Evolutionary conservation across 2,888 invertebrate genomes (phyloP), one percentile per base, ranked within the genome.

Genomic region (Acanthosepion esculentum): DNA sequence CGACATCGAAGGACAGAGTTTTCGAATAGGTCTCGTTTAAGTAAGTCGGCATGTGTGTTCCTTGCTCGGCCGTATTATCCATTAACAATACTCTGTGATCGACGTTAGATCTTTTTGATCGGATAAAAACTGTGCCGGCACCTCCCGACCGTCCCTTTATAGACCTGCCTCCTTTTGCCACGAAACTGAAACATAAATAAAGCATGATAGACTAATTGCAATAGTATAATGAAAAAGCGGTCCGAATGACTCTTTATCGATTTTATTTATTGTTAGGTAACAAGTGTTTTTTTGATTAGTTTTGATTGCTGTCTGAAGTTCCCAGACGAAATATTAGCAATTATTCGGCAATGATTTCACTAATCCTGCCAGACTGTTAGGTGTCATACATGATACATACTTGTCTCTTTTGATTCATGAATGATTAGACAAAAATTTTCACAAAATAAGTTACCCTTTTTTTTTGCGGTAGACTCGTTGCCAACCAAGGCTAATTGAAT

Each of bases 121-220:
- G 91, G 7, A 95, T 94, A 93, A 94, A 95, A 18, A 96, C 95
- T 48, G 96, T 96, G 12, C 96, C 96, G 12, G 96, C 95, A 0
- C 96, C 96, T 53, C 96, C 96, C 15, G 96, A 95, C 59, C 94
- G 92, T 64, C 95, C 95, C 4, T 94, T 95, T 6, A 20, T 48
- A 18, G 96, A 95, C 20, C 95, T 95, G 18, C 96, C 96, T 92
- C 96, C 96, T n/a, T 78, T 78, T 78, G 78, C 33, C n/a, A 18
- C 0, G 78, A 78, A 78, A 3, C 78, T 78, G 12, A 78, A n/a
- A n/a, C 15, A n/a, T n/a, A 41, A 78, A 78, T 78, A n/a, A 78
- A n/a, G n/a, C n/a, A n/a, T n/a, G n/a, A n/a, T n/a, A n/a, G n/a
- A n/a, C n/a, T n/a, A n/a, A 78, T 5, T 12, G 78, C 15, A 12